Evolutionary conservation across 30 jellyfish, hydroid and myxozoan genomes (phyloP), one percentile per base, ranked within the genome.

Genomic region (Aurelia sp.): DNA sequence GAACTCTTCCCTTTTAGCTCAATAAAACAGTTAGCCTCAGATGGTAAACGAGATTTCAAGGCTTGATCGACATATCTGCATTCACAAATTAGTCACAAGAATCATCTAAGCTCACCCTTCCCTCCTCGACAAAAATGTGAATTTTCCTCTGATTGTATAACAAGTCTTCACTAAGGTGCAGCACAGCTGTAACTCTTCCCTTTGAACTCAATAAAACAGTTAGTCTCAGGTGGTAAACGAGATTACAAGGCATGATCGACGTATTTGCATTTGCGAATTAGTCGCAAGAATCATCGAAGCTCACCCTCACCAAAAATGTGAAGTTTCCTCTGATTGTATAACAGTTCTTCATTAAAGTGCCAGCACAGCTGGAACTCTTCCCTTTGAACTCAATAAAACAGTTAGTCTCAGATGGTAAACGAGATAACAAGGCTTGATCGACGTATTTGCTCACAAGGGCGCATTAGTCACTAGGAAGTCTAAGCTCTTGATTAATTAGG

Each of bases 311-410:
- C 8, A 41, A 44, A 33, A 59, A 12, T 35, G 33, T 74, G 62
- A 10, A 52, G 52, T 6, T 4, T 41, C 13, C 52, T 41, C 52
- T 41, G 52, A 1, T 41, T 41, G 52, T 41, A 41, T 41, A 41
- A 41, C 0, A 41, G 8, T 41, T 41, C 52, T 41, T 41, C 52
- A 41, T 2, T 41, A 4, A 0, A 13, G 52, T 60, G 50, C 74
- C 40, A 21, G 50, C 74, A 13, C 40, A 13, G 33, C n/a, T 11
- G 15, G 4, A 52, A 52, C 8, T 13, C 67, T 71, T 82, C 86
- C 92, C 80, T 71, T 71, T 37, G 78, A 23, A 68, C 92, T 21
- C 74, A 67, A 82, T 82, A 53, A 82, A 82, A 82, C 92, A 82
- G 92, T 66, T 20, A 69, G 86, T 71, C 66, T 4, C 72, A 61